Evolutionary conservation across 2,797 vertebrate species (phyloP).

Genomic region (Smutsia temminckii): DNA sequence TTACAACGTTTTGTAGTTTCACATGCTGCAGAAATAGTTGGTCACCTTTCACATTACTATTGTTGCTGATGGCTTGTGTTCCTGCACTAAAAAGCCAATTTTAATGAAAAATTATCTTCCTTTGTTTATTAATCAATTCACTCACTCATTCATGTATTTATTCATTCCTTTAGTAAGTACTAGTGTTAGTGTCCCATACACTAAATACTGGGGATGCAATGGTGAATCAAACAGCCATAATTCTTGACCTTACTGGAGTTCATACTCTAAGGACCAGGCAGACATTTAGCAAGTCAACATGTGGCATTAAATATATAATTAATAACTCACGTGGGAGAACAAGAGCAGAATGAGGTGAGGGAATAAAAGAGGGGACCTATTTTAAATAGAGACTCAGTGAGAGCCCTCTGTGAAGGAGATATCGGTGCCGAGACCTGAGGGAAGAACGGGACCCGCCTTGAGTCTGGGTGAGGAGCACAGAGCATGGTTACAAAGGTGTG

Average conservation of each 20-base stretch:
- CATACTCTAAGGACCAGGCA: neutral
- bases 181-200: neutral
- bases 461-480: neutral
- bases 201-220: neutral
- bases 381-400: neutral
- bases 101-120: neutral
- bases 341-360: neutral
- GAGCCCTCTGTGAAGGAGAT: neutral
- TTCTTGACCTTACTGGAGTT: neutral
- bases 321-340: neutral
- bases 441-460: neutral
- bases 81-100: neutral
- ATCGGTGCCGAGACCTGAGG: neutral
- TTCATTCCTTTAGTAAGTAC: neutral
- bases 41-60: neutral
- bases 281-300: neutral
- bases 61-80: neutral
- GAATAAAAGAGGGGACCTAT: neutral
- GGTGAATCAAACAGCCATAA: neutral
- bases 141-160: neutral
- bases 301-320: neutral
- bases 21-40: neutral
- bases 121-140: neutral
- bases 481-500: neutral
- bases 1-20: neutral